phyloP scores from a whole-genome alignment of 1,140 invertebrate genomes.

The Monomorium pharaonis region DNA sequence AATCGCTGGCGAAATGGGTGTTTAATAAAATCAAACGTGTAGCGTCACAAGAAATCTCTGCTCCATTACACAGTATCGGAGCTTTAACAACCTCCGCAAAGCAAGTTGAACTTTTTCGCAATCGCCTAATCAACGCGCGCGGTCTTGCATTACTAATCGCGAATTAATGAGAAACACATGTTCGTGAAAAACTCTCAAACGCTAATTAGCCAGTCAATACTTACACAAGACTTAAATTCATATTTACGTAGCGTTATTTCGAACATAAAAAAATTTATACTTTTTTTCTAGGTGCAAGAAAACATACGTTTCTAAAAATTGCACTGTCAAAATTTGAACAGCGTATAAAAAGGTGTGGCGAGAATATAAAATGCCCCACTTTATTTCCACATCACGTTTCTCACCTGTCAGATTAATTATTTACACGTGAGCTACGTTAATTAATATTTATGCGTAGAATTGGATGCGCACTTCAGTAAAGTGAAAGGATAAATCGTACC shows the following conservation, averaged over 20 bases:
- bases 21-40: conserved; percentile 6
- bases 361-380: neutral
- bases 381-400: neutral
- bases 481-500: neutral
- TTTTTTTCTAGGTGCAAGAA: neutral
- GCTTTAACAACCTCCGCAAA: neutral
- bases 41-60: conserved; percentile 16
- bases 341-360: neutral
- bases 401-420: neutral
- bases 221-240: neutral
- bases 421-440: neutral
- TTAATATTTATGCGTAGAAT: neutral
- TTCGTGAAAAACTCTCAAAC: neutral
- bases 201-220: neutral
- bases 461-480: neutral
- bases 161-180: conserved; percentile 31
- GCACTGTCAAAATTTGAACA: neutral
- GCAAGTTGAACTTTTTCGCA: conserved; percentile 12
- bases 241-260: neutral
- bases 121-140: conserved; percentile 27
- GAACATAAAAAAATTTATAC: neutral
- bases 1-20: neutral
- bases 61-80: conserved; percentile 3
- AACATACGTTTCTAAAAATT: neutral
- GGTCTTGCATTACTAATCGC: conserved; percentile 43